These are phyloP conservation scores for Sebastes oblongus DNA, from an alignment of 2,797 vertebrate species.

Conservation along the genomic window DNA sequence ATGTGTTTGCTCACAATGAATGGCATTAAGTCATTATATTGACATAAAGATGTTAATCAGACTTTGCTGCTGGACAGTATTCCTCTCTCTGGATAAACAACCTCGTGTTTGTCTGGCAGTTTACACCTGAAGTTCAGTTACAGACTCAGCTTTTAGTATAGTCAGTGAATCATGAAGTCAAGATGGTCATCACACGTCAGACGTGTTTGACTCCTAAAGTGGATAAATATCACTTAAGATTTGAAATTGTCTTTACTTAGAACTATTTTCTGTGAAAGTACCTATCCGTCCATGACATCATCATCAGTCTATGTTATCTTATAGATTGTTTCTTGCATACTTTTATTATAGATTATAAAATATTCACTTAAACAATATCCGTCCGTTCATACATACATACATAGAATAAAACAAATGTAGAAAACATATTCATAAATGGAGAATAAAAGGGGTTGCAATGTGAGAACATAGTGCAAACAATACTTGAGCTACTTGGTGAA, in stretches of 20 bases:
- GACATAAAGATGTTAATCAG: conserved; percentile 38
- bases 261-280: not conserved
- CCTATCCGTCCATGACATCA: not conserved
- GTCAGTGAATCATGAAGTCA: not conserved
- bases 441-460: too few species aligned
- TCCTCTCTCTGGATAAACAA: not conserved
- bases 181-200: not conserved
- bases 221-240: not conserved
- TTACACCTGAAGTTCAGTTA: not conserved
- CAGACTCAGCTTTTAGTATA: not conserved
- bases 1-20: conserved; percentile 41
- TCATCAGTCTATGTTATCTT: not conserved
- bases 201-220: not conserved
- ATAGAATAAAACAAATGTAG: too few species aligned
- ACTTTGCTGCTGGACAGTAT: conserved; percentile 11
- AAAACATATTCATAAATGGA: too few species aligned
- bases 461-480: too few species aligned
- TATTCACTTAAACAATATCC: not conserved
- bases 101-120: not conserved
- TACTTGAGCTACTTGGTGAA: too few species aligned
- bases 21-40: conserved; percentile 31
- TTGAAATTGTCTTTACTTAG: not conserved
- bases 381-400: not conserved
- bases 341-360: not conserved
- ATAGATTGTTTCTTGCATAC: not conserved